phyloP scores from a whole-genome alignment of 2,888 invertebrate species.

The Eupithecia vulgata region DNA sequence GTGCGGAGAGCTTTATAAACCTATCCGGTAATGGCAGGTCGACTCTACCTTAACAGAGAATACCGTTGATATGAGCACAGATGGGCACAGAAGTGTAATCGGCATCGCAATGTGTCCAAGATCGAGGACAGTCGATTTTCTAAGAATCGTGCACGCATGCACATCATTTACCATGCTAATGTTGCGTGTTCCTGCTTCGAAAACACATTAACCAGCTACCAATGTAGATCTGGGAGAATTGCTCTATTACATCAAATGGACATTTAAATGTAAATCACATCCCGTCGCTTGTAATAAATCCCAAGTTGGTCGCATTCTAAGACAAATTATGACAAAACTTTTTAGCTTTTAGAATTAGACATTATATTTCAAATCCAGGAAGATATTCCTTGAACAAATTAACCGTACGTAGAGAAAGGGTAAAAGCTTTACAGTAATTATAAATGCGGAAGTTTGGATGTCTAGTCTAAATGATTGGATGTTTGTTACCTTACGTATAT shows the following conservation, averaged over 20 bases:
- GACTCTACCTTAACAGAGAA: background rate
- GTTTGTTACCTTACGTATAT: no score
- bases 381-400: background rate
- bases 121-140: slow-evolving; percentile 40
- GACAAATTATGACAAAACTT: slow-evolving; percentile 37
- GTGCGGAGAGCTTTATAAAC: background rate
- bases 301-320: slow-evolving; percentile 28
- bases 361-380: slow-evolving; percentile 10
- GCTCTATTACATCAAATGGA: slow-evolving; percentile 56
- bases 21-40: background rate
- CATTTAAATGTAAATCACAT: slow-evolving; percentile 42
- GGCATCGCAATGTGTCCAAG: slow-evolving; percentile 35
- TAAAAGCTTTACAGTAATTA: background rate
- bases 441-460: no score
- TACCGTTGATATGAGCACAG: background rate
- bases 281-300: slow-evolving; percentile 35
- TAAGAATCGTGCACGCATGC: slow-evolving; percentile 39
- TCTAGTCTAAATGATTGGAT: no score
- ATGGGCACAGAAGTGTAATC: slow-evolving; percentile 18
- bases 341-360: slow-evolving; percentile 13
- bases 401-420: background rate
- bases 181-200: slow-evolving; percentile 58
- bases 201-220: slow-evolving; percentile 53
- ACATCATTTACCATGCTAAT: slow-evolving; percentile 66
- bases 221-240: slow-evolving; percentile 57